Percentiles rank a stretch among this genome's conserved stretches.
Conservation (phyloP, 2,797 vertebrate species). For the Neoniphon sammara region DNA sequence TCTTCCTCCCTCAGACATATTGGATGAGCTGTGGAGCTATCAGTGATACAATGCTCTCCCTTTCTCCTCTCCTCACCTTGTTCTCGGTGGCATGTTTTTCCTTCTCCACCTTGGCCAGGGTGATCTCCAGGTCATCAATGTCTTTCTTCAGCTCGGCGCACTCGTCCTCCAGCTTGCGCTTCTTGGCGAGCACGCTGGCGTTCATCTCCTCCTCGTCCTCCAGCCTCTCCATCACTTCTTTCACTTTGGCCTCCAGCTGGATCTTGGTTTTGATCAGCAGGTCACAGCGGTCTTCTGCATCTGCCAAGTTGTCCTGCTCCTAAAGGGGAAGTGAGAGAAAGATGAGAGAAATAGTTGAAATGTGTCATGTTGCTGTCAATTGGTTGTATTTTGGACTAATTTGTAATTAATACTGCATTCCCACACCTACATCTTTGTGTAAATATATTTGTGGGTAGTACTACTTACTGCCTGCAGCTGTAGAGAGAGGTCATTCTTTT, state of each 20-base stretch:
- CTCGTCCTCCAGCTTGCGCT: constrained; percentile 93
- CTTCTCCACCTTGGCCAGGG: constrained; percentile 93
- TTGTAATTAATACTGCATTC: background rate
- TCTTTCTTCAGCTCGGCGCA: constrained; percentile 94
- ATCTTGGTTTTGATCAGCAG: constrained; percentile 95
- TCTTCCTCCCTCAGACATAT: background rate
- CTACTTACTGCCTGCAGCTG: constrained; percentile 91
- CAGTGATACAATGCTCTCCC: constrained; percentile 1
- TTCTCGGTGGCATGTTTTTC: constrained; percentile 95
- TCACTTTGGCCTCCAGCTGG: constrained; percentile 92
- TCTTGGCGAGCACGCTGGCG: constrained; percentile 87
- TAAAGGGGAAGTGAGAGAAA: constrained; percentile 48
- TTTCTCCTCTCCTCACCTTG: constrained; percentile 80
- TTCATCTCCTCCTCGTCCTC: constrained; percentile 95
- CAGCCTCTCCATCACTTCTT: constrained; percentile 89
- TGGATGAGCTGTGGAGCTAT: background rate
- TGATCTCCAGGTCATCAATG: constrained; percentile 94
- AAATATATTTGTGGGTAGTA: constrained; percentile 43
- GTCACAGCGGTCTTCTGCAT: constrained; percentile 93
- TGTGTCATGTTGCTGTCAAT: background rate
- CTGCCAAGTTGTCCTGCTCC: constrained; percentile 95
- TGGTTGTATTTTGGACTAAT: background rate
- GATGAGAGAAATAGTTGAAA: background rate
- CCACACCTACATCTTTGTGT: background rate
- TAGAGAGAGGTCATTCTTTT: constrained; percentile 92